Evolutionary conservation across 2,797 vertebrate genomes (phyloP).

Genomic region (Synaphobranchus kaupii): DNA sequence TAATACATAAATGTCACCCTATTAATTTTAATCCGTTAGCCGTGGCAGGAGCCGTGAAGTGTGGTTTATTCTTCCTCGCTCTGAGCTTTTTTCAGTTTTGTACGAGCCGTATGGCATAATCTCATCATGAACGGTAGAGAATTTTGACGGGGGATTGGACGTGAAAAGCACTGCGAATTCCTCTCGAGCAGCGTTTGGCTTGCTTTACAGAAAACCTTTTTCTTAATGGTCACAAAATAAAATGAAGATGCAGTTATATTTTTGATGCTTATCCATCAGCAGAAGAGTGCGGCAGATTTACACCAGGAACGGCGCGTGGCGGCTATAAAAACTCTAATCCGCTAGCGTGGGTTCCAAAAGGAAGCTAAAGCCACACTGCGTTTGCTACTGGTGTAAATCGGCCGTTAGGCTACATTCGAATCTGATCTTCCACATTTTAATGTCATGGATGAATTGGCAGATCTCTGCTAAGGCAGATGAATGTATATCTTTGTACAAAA

Average conservation of each 20-base stretch:
- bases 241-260: neutral
- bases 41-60: neutral
- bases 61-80: neutral
- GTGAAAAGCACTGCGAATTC: neutral
- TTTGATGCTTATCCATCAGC: neutral
- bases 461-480: slow-evolving; percentile 77
- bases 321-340: neutral
- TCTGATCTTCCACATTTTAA: slow-evolving; percentile 26
- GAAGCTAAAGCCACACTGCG: too few species aligned
- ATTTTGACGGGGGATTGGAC: neutral
- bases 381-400: neutral
- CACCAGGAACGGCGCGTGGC: neutral
- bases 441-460: slow-evolving; percentile 66
- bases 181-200: neutral
- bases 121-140: neutral
- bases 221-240: neutral
- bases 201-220: neutral
- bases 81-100: too few species aligned
- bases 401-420: neutral
- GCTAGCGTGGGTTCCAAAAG: too few species aligned
- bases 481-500: slow-evolving; percentile 93
- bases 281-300: neutral
- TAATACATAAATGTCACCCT: slow-evolving; percentile 53
- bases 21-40: slow-evolving; percentile 20
- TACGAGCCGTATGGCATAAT: too few species aligned